These are phyloP conservation scores for Macropis europaea DNA, from an alignment of 2,888 invertebrate genomes.

Conservation along the genomic window DNA sequence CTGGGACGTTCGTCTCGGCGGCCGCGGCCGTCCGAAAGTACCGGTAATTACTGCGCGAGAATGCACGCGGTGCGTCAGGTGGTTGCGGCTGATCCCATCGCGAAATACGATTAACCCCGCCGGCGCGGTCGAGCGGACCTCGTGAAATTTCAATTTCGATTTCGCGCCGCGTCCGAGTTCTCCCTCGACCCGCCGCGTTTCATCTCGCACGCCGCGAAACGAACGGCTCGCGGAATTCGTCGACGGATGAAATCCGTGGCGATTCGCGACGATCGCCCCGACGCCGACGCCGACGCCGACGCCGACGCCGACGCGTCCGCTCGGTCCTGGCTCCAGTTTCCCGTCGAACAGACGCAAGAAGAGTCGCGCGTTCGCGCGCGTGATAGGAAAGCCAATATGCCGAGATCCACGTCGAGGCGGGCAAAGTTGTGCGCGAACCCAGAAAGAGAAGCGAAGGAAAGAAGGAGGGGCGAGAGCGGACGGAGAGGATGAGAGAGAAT, in stretches of 20 bases:
- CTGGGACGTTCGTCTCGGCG: slow-evolving; percentile 11
- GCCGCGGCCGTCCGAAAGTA: slow-evolving; percentile 34
- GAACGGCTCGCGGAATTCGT: no score
- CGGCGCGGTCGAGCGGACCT: not conserved
- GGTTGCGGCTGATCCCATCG: slow-evolving; percentile 39
- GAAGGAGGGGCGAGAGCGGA: slow-evolving; percentile 17
- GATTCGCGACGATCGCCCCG: not conserved
- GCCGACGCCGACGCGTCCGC: not conserved
- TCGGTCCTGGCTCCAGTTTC: slow-evolving; percentile 7
- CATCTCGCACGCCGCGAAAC: no score
- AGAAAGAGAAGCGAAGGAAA: slow-evolving; percentile 16
- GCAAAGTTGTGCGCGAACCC: slow-evolving; percentile 35
- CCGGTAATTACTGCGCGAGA: slow-evolving; percentile 36
- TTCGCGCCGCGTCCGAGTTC: no score
- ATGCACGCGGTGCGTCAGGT: slow-evolving; percentile 49
- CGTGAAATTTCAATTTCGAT: slow-evolving; percentile 15
- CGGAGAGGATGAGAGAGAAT: slow-evolving; percentile 55
- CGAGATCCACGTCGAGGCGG: slow-evolving; percentile 36
- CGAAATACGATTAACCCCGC: slow-evolving; percentile 38
- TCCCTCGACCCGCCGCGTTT: no score
- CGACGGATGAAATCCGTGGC: no score
- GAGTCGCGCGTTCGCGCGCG: slow-evolving; percentile 13
- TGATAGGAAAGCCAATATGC: slow-evolving; percentile 42
- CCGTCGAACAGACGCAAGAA: slow-evolving; percentile 24
- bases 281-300: not conserved